These are phyloP conservation scores for Mnemiopsis leidyi DNA, from an alignment of 37 sponge, comb jelly and placozoan genomes.

Conservation along the genomic window DNA sequence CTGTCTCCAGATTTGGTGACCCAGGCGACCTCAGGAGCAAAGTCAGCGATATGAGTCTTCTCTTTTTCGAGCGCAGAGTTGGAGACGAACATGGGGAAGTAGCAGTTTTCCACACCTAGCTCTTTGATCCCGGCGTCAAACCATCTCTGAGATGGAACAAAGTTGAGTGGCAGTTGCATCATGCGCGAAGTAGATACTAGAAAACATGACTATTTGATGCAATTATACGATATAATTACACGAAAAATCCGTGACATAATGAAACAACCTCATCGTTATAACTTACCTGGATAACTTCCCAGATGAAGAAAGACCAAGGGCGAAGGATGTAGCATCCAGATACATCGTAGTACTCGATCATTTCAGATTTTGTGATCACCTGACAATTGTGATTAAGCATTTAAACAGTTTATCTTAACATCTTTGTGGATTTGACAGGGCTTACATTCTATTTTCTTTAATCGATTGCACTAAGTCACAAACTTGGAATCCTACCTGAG, in stretches of 20 bases:
- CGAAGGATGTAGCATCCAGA: constrained; percentile 98
- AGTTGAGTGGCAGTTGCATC: too few species aligned
- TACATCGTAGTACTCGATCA: constrained; percentile 99
- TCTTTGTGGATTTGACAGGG: too few species aligned
- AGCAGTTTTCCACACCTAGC: constrained; percentile 91
- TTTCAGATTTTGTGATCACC: constrained; percentile 95
- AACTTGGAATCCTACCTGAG: too few species aligned
- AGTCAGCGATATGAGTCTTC: constrained; percentile 95
- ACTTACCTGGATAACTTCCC: constrained; percentile 89
- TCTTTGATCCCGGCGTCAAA: constrained; percentile 88
- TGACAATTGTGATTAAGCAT: too few species aligned
- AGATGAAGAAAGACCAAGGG: constrained; percentile 94
- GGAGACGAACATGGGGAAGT: constrained; percentile 99
- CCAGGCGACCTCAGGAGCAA: constrained; percentile 99
- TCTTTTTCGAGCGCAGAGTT: constrained; percentile 88
- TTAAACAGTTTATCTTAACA: too few species aligned
- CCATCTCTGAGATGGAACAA: constrained; percentile 25
- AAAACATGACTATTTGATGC: too few species aligned
- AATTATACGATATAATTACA: too few species aligned
- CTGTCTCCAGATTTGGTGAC: constrained; percentile 92
- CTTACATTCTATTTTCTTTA: too few species aligned
- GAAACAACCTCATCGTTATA: too few species aligned
- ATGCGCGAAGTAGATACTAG: too few species aligned
- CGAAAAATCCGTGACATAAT: too few species aligned
- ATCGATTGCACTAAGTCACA: too few species aligned